These are phyloP conservation scores for Hydra vulgaris DNA, from an alignment of 30 jellyfish, hydroid and myxozoan species.

Conservation along the genomic window DNA sequence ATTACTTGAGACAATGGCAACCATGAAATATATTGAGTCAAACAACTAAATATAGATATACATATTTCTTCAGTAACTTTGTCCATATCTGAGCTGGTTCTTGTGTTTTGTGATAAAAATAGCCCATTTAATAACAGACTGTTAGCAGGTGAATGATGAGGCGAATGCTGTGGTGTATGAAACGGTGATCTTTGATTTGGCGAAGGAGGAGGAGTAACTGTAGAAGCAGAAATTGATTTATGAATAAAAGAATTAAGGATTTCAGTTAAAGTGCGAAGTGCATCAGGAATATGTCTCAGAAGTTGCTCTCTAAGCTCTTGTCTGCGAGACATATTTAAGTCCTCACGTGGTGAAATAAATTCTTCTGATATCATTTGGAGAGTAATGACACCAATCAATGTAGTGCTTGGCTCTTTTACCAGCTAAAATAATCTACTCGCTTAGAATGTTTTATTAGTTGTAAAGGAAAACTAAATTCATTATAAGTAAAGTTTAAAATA, in stretches of 20 bases:
- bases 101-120: neutral
- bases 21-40: constrained; percentile 68
- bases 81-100: constrained; percentile 21
- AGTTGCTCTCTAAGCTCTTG: constrained; percentile 40
- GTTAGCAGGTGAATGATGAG: constrained; percentile 56
- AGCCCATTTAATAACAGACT: constrained; percentile 16
- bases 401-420: constrained; percentile 42
- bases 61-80: constrained; percentile 58
- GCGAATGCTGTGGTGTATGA: constrained; percentile 56
- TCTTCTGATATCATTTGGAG: constrained; percentile 87
- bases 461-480: too few species aligned
- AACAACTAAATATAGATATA: constrained; percentile 51
- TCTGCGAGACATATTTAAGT: constrained; percentile 56
- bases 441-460: neutral
- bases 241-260: constrained; percentile 43
- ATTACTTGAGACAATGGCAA: constrained; percentile 63
- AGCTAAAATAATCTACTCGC: neutral
- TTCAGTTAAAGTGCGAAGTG: constrained; percentile 36
- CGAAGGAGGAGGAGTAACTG: constrained; percentile 81
- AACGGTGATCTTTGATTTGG: constrained; percentile 55
- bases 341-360: constrained; percentile 94
- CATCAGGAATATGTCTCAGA: constrained; percentile 53
- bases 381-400: constrained; percentile 55
- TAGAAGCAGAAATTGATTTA: constrained; percentile 30
- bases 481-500: too few species aligned